Base-by-base conservation (phyloP, 2,888 invertebrate genomes). In the Empis stercorea region DNA sequence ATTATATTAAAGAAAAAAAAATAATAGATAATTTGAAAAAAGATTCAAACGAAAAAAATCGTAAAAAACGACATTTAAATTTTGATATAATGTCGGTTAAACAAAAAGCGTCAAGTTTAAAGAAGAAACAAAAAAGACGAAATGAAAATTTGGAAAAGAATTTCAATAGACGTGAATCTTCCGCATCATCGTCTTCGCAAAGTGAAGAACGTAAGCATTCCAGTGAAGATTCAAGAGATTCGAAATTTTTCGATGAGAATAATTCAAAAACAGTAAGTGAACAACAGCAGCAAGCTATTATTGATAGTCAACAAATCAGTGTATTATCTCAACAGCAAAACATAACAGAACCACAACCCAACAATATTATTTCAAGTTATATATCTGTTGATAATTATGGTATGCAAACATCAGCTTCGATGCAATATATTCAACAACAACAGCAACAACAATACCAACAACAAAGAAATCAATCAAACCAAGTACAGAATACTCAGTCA, bases 381-480 rank as follows among this genome's bases (percentile, higher is more conserved):
- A 9, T 27, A 7, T 9, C 23, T 27, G 23, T 27, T 27, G 23
- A 27, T 7, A 27, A 27, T 27, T 27, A 27, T 27, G 23, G 7
- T 27, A 27, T 27, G 4, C 23, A 27, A 27, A 27, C 23, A 27
- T 27, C 23, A 4, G 23, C 2, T 27, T 27, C 23, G 7, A 27
- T 27, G 7, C 23, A 27, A 27, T 27, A 27, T 27, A 41, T 45
- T 48, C 47, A 50, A 39, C 39, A 46, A 45, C 15, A 48, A 46
- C 38, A 23, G 45, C 38, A 38, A 49, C 45, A 49, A 45, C 48
- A 36, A 30, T 14, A 34, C 42, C 49, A 30, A 48, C 38, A 41
- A 48, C 45, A 46, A 48, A 38, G 49, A 44, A 46, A 15, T 45
- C 50, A 10, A 49, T 42, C 43, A n/a, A 42, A 13, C 17, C n/a